phyloP scores from a whole-genome alignment of 64 coral and sea anemone species.

The Acropora tenuis region DNA sequence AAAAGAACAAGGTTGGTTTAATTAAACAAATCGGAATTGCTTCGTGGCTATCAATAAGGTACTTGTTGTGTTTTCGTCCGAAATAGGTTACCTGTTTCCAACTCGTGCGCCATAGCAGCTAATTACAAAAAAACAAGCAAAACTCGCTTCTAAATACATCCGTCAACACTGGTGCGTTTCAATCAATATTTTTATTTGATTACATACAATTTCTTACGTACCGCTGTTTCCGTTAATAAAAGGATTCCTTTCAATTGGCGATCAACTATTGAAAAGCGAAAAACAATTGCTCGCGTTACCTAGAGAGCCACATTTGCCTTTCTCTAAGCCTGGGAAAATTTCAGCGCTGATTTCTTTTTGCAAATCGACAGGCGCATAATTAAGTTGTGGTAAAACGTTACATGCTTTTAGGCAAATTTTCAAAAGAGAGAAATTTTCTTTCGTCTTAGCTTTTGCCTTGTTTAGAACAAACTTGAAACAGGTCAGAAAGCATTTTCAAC shows the following conservation, averaged over 20 bases:
- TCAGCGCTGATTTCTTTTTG: neutral
- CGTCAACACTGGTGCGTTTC: conserved; percentile 23
- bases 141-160: neutral
- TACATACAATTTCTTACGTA: neutral
- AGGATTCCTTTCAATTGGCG: conserved; percentile 29
- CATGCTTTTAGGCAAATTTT: neutral
- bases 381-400: too few species aligned
- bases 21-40: conserved; percentile 9
- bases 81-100: neutral
- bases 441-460: too few species aligned
- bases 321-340: conserved; percentile 8
- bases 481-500: conserved; percentile 7
- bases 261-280: conserved; percentile 16
- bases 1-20: too few species aligned
- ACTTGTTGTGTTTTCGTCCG: neutral
- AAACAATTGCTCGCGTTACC: conserved; percentile 43
- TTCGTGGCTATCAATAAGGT: neutral
- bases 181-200: conserved; percentile 45
- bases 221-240: conserved; percentile 16
- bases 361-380: neutral
- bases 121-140: neutral
- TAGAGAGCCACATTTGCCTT: conserved; percentile 54
- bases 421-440: too few species aligned
- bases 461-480: neutral
- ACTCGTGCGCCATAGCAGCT: neutral